phyloP scores from a whole-genome alignment of 2,888 invertebrate species.

The Chrysomela aeneicollis region DNA sequence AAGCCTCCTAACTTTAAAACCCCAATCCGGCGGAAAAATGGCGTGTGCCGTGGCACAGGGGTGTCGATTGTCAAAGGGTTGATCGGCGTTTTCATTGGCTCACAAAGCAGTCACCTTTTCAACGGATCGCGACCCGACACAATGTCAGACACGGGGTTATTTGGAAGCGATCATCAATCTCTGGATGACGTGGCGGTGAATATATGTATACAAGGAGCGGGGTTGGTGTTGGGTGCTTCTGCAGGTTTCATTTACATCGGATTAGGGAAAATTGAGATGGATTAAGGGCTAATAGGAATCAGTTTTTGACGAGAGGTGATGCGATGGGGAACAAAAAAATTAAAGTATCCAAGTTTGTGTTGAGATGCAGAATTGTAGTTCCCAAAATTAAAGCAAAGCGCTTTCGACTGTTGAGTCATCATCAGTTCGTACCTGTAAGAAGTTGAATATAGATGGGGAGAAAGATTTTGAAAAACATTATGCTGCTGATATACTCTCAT shows the following conservation, averaged over 20 bases:
- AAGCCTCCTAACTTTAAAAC: slow-evolving; percentile 38
- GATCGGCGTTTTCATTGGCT: slow-evolving; percentile 47
- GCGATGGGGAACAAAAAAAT: too few species aligned
- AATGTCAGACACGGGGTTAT: slow-evolving; percentile 46
- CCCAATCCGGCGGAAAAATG: slow-evolving; percentile 46
- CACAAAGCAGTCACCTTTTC: slow-evolving; percentile 47
- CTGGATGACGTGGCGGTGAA: slow-evolving; percentile 49
- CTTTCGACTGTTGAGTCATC: too few species aligned
- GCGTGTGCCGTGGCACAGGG: slow-evolving; percentile 34
- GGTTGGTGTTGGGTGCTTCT: slow-evolving; percentile 23
- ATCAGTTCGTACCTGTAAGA: too few species aligned
- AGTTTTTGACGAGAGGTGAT: too few species aligned
- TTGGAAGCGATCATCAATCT: slow-evolving; percentile 49
- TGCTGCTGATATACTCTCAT: too few species aligned
- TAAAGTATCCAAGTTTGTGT: too few species aligned
- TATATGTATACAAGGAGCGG: too few species aligned
- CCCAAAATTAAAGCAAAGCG: too few species aligned
- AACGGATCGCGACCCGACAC: slow-evolving; percentile 45
- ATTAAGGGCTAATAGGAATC: slow-evolving; percentile 3
- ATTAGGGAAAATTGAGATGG: slow-evolving; percentile 21
- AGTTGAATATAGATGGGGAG: too few species aligned
- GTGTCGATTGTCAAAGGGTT: slow-evolving; percentile 37
- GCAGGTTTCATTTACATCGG: slow-evolving; percentile 33
- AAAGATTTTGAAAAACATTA: too few species aligned
- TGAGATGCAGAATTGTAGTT: not conserved